Conservation (phyloP, 2,113 vertebrate species). For the Brevimyrus niger region DNA sequence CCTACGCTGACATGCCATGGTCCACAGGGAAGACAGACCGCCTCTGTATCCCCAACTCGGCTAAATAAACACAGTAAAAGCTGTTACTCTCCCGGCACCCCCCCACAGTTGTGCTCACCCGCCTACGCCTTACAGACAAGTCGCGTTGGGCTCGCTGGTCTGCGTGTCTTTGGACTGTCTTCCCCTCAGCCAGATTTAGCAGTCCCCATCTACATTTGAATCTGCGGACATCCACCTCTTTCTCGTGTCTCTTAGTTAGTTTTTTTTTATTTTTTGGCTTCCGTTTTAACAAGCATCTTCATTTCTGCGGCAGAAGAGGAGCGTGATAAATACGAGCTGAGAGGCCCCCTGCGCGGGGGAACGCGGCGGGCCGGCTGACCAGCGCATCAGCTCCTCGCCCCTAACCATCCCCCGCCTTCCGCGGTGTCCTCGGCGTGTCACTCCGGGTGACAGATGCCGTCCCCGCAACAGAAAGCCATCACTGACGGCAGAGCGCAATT, state of each 20-base stretch:
- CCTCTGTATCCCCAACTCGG: not conserved
- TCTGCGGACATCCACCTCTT: not conserved
- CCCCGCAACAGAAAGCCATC: conserved; percentile 30
- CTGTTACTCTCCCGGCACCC: not conserved
- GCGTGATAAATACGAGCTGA: not conserved
- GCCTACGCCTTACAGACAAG: not conserved
- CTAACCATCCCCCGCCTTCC: not conserved
- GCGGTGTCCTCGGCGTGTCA: not conserved
- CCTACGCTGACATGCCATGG: too few relatives aligned
- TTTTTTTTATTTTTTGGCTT: not conserved
- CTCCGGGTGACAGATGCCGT: conserved; percentile 3
- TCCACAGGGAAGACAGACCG: too few relatives aligned
- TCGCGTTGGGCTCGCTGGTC: not conserved
- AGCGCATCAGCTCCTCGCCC: not conserved
- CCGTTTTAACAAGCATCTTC: not conserved
- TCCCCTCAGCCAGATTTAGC: not conserved
- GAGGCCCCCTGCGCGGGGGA: not conserved
- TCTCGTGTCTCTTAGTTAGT: not conserved
- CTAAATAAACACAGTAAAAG: not conserved
- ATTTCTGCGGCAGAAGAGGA: not conserved
- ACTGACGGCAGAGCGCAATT: conserved; percentile 46
- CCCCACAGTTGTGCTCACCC: not conserved
- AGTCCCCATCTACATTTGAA: not conserved
- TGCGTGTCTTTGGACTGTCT: not conserved
- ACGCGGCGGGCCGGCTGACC: not conserved